Base-by-base conservation (phyloP, 2,888 invertebrate genomes). In the Erebia aethiops region DNA sequence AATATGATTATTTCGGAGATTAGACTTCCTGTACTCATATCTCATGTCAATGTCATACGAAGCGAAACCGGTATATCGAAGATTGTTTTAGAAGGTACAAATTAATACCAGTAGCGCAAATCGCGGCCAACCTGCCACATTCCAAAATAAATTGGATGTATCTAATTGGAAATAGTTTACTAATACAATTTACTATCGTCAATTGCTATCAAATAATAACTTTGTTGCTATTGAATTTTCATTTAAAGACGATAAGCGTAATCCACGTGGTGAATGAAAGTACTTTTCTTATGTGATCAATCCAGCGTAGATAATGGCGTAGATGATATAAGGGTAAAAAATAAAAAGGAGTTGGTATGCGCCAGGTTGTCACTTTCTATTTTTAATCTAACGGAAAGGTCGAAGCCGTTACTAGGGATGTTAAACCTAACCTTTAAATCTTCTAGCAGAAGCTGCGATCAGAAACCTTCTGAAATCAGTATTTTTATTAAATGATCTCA, bases 321-420 rank as follows among this genome's bases (percentile, higher is more conserved):
- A 81, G 82, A 84, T 87, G 85, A 83, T 80, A 80, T 79, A 77
- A 84, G 89, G 91, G 87, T 88, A 89, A 90, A 88, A 77, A 91
- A 90, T 87, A 89, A 90, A 75, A 90, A 89, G 89, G 89, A 88
- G 82, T 86, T 76, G 73, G 83, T 84, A 84, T 85, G 86, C 84
- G 84, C 82, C 86, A 81, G 87, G 87, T 89, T 89, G 81, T 81
- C 84, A 88, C 93, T 93, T 93, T 93, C 93, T 93, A 93, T 93
- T 93, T 92, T 92, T 91, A 89, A 87, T 87, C 87, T 85, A 86
- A 87, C 83, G 87, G 88, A 87, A 87, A 90, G 91, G 91, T 87
- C 86, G 88, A 85, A 84, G 85, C 83, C 83, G 86, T 85, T 80
- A 41, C 3, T 60, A 60, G 67, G 60, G 67, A 35, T 18, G 67